Conservation (phyloP, 2,113 vertebrate species). For the human region GRCh38 chr2:34587001-34587500, state of each 20-base stretch:
- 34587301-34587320: not conserved
- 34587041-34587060: not conserved
- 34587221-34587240: not conserved
- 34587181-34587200: not conserved
- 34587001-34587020: not conserved
- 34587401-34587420: no score
- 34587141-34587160: not conserved
- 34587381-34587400: no score
- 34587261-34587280: not conserved
- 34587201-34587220: not conserved
- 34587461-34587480: no score
- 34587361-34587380: no score
- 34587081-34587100: not conserved
- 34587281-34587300: not conserved
- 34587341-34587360: no score
- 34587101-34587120: not conserved
- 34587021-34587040: not conserved
- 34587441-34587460: no score
- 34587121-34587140: not conserved
- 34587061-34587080: not conserved
- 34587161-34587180: not conserved
- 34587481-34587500: no score
- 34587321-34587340: not conserved
- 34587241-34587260: not conserved
- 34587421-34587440: no score